phyloP scores from a whole-genome alignment of 1,140 invertebrate species.

The Lordiphosa stackelbergi region DNA sequence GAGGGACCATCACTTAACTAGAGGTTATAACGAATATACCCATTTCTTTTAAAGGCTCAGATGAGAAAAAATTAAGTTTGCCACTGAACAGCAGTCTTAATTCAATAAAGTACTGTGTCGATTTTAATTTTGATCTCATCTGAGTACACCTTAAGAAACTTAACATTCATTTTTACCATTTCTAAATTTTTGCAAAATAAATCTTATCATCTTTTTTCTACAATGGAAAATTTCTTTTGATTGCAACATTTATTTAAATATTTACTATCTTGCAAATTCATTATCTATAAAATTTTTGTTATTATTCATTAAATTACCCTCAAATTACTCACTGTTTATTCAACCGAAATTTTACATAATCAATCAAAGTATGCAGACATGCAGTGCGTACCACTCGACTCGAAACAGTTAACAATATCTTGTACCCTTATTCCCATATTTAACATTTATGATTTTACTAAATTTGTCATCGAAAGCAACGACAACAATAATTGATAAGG shows the following conservation, averaged over 20 bases:
- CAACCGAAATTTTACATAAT: constrained; percentile 34
- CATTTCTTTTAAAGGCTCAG: too few species aligned
- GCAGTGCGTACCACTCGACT: constrained; percentile 7
- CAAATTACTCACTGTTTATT: constrained; percentile 30
- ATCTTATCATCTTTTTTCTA: constrained; percentile 1
- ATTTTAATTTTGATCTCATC: too few species aligned
- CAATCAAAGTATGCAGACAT: constrained; percentile 18
- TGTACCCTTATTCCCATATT: constrained; percentile 21
- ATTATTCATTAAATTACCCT: constrained; percentile 6
- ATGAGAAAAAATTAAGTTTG: too few species aligned
- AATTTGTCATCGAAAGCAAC: constrained; percentile 18
- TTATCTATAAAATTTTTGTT: constrained; percentile 7
- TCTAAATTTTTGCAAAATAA: too few species aligned
- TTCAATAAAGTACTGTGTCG: too few species aligned
- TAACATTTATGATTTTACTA: constrained; percentile 4
- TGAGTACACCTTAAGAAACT: too few species aligned
- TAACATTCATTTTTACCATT: too few species aligned
- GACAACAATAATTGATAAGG: constrained; percentile 50
- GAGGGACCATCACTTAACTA: too few species aligned
- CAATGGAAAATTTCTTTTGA: constrained; percentile 3
- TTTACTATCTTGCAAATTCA: neutral
- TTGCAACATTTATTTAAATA: constrained; percentile 9
- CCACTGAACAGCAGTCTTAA: too few species aligned
- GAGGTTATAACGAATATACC: too few species aligned
- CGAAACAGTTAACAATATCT: constrained; percentile 12